Conservation (phyloP, 2,113 vertebrate genomes). For the Falco punctatus region DNA sequence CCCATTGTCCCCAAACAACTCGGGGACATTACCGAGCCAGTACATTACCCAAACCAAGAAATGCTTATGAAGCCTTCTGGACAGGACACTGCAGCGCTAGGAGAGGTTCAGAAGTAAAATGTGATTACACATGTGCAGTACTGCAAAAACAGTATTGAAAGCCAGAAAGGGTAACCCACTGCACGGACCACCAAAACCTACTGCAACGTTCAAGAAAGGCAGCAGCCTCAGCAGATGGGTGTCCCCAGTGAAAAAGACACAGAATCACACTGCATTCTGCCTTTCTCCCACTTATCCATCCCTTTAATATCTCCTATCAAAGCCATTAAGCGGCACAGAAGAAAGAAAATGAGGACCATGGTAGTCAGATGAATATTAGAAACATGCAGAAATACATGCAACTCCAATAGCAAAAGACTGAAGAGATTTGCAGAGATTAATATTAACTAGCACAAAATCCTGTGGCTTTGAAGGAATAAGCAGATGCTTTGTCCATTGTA, state of each 20-base stretch:
- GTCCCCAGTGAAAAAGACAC: background rate
- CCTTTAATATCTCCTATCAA: background rate
- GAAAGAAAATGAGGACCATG: background rate
- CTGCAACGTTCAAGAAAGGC: background rate
- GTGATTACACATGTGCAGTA: background rate
- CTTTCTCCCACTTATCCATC: background rate
- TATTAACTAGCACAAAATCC: slow-evolving; percentile 41
- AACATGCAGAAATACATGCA: background rate
- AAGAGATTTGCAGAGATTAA: slow-evolving; percentile 11
- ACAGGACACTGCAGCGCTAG: background rate
- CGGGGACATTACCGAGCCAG: rapidly evolving
- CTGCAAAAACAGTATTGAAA: background rate
- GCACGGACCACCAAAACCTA: background rate
- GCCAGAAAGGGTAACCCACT: background rate
- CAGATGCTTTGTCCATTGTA: slow-evolving; percentile 26
- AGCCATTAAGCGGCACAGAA: background rate
- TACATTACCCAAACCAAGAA: background rate
- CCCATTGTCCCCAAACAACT: background rate
- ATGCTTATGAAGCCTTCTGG: background rate
- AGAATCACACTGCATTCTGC: background rate
- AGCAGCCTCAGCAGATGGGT: rapidly evolving
- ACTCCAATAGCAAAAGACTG: background rate
- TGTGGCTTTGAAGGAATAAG: slow-evolving; percentile 36
- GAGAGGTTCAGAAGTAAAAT: background rate
- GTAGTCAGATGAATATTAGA: background rate